phyloP scores from a whole-genome alignment of 1,140 invertebrate species.

The Brevipalpus yothersi region DNA sequence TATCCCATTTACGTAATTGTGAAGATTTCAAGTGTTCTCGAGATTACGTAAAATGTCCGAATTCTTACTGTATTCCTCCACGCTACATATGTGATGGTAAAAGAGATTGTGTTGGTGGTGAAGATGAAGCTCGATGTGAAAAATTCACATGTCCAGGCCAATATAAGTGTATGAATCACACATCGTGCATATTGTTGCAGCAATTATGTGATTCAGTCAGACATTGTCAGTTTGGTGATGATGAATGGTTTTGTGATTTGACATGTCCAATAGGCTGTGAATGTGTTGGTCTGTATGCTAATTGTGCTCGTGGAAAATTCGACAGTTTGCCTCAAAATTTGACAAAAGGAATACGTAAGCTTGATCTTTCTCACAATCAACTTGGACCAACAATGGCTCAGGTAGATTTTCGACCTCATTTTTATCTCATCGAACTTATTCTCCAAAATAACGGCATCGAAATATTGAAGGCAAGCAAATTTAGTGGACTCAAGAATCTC shows the following conservation, averaged over 20 bases:
- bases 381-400: slow-evolving; percentile 8
- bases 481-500: slow-evolving; percentile 14
- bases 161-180: slow-evolving; percentile 14
- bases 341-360: slow-evolving; percentile 11
- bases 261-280: slow-evolving; percentile 12
- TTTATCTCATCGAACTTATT: slow-evolving; percentile 14
- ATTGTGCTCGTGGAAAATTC: slow-evolving; percentile 11
- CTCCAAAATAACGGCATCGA: slow-evolving; percentile 14
- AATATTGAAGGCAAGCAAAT: slow-evolving; percentile 11
- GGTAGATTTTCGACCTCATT: slow-evolving; percentile 9
- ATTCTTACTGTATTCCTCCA: slow-evolving; percentile 20
- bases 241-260: slow-evolving; percentile 15
- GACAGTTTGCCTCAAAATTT: slow-evolving; percentile 6
- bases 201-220: slow-evolving; percentile 15
- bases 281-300: slow-evolving; percentile 12
- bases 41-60: slow-evolving; percentile 19
- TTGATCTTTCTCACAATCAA: slow-evolving; percentile 14
- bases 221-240: slow-evolving; percentile 15
- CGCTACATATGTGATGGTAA: slow-evolving; percentile 17
- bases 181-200: slow-evolving; percentile 14
- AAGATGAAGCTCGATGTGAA: slow-evolving; percentile 16
- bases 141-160: slow-evolving; percentile 14
- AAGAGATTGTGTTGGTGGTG: slow-evolving; percentile 18
- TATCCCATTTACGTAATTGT: slow-evolving; percentile 19
- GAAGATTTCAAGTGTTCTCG: slow-evolving; percentile 14